Evolutionary conservation across 2,888 invertebrate species (phyloP).

Genomic region (Thyatira batis): DNA sequence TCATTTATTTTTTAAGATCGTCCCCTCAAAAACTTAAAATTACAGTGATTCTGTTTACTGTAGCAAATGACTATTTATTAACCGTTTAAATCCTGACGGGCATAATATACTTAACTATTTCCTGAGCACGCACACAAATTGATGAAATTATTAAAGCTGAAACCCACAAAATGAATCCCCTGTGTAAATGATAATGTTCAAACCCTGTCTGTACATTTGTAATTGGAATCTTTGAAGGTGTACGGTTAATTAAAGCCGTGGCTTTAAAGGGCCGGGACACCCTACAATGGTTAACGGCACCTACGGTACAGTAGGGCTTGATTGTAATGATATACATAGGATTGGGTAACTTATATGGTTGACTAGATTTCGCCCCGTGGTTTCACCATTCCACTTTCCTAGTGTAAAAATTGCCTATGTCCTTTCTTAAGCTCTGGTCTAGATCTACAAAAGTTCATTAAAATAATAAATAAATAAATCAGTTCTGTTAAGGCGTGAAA

Average conservation of each 20-base stretch:
- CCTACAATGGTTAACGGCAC: slow-evolving; percentile 19
- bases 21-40: no score
- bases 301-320: slow-evolving; percentile 18
- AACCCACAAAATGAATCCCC: background rate
- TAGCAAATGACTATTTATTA: no score
- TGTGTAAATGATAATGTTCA: slow-evolving; percentile 41
- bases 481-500: no score
- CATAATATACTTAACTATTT: background rate
- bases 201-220: slow-evolving; percentile 44
- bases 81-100: slow-evolving; percentile 6
- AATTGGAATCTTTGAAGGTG: slow-evolving; percentile 68
- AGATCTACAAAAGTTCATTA: no score
- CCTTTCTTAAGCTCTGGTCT: no score
- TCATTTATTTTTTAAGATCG: no score
- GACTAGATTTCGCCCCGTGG: no score
- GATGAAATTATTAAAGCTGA: background rate
- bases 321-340: background rate
- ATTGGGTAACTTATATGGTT: no score
- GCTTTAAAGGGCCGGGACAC: slow-evolving; percentile 37
- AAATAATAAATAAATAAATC: no score
- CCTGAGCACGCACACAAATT: background rate
- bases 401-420: no score
- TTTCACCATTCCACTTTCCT: no score
- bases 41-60: no score
- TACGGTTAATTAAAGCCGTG: slow-evolving; percentile 54